Conservation (phyloP, 2,888 invertebrate species). For the Cecidostiba fungosa region DNA sequence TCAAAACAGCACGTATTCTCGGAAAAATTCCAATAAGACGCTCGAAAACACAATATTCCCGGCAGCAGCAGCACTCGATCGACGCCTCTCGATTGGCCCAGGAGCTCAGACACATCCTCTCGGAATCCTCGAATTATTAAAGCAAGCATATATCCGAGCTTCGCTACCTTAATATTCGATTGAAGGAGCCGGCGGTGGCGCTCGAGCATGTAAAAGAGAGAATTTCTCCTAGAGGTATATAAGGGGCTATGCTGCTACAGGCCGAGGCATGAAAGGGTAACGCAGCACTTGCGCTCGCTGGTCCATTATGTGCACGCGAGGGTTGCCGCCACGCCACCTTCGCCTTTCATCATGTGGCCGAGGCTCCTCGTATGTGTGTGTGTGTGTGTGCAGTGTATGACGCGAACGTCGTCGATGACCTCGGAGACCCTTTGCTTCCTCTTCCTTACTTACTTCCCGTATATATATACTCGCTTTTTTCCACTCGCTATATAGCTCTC, state of each 20-base stretch:
- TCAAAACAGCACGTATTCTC: neutral
- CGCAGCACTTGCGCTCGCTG: conserved; percentile 13
- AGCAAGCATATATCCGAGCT: conserved; percentile 11
- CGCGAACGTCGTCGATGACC: conserved; percentile 11
- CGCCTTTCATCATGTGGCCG: conserved; percentile 11
- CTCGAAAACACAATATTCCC: neutral
- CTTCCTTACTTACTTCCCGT: neutral
- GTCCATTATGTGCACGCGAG: conserved; percentile 32
- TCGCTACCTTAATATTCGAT: conserved; percentile 28
- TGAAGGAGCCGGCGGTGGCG: neutral
- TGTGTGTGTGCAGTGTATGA: neutral
- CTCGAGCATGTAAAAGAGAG: conserved; percentile 21
- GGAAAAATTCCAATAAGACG: neutral
- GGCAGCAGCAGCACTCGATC: neutral
- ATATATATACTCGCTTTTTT: conserved; percentile 10
- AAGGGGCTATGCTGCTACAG: neutral
- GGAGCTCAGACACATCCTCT: neutral
- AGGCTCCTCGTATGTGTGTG: neutral
- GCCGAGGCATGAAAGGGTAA: conserved; percentile 18
- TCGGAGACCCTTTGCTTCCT: neutral
- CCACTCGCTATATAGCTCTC: neutral
- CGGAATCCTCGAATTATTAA: conserved; percentile 21
- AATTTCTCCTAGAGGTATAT: neutral
- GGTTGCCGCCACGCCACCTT: neutral
- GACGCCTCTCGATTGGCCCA: neutral